Evolutionary conservation across 2,888 invertebrate genomes (phyloP), one percentile per base, ranked within the genome.

Genomic region (Volucella zonaria): DNA sequence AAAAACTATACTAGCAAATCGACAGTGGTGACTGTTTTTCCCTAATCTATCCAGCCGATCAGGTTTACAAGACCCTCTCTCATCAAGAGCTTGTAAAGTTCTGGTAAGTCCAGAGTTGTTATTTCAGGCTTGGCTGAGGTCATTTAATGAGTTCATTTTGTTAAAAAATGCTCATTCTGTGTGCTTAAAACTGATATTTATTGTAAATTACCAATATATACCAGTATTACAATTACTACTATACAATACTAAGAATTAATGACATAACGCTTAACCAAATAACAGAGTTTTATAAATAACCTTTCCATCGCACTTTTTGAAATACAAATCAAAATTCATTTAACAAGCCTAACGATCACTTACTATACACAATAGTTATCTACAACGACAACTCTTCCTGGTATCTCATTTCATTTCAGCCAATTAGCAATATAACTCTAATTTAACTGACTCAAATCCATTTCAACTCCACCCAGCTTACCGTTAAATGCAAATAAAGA

Each of bases 341-440:
- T 80, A 76, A 83, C 62, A 70, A 54, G 71, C 75, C 80, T 71
- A 83, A 79, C 75, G 83, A 61, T 67, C 71, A 83, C 75, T 83
- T 76, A 23, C 2, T 2, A 3, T 23, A 83, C 75, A 71, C 70
- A 61, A 10, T 76, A 80, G 66, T 67, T 83, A 83, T 83, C 75
- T 78, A 52, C 31, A 67, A 31, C 75, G 49, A 80, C 83, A 47
- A 71, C 80, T 83, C 83, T 83, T 79, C 83, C 79, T 80, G 80
- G 75, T 83, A 83, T 83, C 80, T 75, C 40, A 66, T 71, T 83
- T 76, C 64, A 83, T 79, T 75, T 38, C 58, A 64, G 66, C 66
- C 75, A 83, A 83, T 83, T 83, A 83, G 62, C 61, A 75, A 59
- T 64, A 80, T 75, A 61, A 78, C 75, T 75, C 56, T 45, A 70